These are phyloP conservation scores for Intellagama lesueurii DNA, from an alignment of 2,797 vertebrate species.

Conservation along the genomic window DNA sequence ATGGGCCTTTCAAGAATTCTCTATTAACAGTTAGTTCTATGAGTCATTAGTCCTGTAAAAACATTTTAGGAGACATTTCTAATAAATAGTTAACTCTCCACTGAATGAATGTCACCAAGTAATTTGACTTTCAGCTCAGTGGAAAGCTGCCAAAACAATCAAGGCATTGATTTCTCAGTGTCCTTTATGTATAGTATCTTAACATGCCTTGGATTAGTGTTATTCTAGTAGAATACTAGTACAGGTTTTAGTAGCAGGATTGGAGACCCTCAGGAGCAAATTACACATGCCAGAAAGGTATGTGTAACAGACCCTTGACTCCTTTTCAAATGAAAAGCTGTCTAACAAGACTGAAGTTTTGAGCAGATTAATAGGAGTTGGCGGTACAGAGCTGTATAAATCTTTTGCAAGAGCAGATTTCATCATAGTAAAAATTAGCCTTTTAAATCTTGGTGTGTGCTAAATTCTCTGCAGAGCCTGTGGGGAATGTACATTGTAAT, in stretches of 20 bases:
- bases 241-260: background rate
- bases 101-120: background rate
- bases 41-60: background rate
- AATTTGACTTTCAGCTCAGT: background rate
- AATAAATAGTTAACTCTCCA: background rate
- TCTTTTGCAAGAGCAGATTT: background rate
- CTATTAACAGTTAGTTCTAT: background rate
- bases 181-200: background rate
- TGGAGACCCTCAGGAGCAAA: background rate
- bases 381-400: background rate
- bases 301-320: background rate
- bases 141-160: background rate
- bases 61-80: background rate
- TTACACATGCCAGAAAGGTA: too few species aligned
- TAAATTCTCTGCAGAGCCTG: background rate
- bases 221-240: background rate
- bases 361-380: background rate
- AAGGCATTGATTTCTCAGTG: background rate
- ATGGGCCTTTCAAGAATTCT: background rate
- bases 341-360: background rate
- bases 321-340: background rate
- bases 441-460: background rate
- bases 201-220: background rate
- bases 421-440: background rate
- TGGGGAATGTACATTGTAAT: background rate